Conservation (phyloP, 2,888 invertebrate genomes). For the Brachyopa scutellaris region DNA sequence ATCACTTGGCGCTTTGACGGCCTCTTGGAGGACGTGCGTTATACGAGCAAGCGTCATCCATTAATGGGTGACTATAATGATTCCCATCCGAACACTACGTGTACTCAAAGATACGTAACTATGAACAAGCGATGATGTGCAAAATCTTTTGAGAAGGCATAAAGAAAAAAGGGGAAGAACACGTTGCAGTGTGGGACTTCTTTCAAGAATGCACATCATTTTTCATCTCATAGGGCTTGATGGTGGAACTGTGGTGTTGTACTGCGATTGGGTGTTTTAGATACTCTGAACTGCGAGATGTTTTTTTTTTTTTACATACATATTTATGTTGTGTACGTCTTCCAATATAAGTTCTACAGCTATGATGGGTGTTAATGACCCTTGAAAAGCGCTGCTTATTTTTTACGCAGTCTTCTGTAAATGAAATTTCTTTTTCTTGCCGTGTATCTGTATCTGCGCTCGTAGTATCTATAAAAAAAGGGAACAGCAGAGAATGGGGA, state of each 20-base stretch:
- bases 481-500: conserved; percentile 5
- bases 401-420: conserved; percentile 12
- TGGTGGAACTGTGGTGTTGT: not conserved
- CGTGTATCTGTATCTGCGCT: conserved; percentile 19
- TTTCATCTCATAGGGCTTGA: not conserved
- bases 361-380: conserved; percentile 62
- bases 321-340: conserved; percentile 6
- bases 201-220: conserved; percentile 35
- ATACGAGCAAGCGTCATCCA: conserved; percentile 18
- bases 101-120: not conserved
- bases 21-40: conserved; percentile 42
- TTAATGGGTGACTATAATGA: conserved; percentile 27
- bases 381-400: conserved; percentile 41
- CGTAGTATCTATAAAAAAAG: not conserved
- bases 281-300: conserved; percentile 4
- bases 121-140: conserved; percentile 33
- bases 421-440: not conserved
- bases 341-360: conserved; percentile 12
- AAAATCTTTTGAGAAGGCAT: not conserved
- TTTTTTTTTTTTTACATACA: not conserved
- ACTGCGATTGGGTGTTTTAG: conserved; percentile 4
- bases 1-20: conserved; percentile 15
- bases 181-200: conserved; percentile 24
- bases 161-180: not conserved
- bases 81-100: not conserved